phyloP scores from a whole-genome alignment of 2,888 invertebrate species.

The Apoda limacodes region DNA sequence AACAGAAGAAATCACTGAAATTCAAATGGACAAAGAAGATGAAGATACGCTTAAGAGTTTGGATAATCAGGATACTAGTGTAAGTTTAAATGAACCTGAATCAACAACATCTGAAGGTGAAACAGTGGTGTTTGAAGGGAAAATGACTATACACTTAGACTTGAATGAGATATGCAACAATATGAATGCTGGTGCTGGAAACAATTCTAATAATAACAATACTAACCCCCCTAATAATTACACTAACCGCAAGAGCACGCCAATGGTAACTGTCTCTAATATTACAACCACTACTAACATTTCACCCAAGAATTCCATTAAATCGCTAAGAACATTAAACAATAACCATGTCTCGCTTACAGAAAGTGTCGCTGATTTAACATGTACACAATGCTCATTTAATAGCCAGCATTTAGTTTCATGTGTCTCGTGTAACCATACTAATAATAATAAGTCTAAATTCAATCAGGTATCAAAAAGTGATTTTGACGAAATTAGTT shows the following conservation, averaged over 20 bases:
- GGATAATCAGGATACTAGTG: conserved; percentile 66
- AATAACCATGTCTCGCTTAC: conserved; percentile 34
- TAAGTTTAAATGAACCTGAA: conserved; percentile 64
- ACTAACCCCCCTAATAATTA: conserved; percentile 34
- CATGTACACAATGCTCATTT: conserved; percentile 36
- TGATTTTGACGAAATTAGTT: too few species aligned
- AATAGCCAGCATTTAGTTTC: conserved; percentile 34
- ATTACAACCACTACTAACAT: conserved; percentile 67
- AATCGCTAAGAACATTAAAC: conserved; percentile 46
- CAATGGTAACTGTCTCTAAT: conserved; percentile 70
- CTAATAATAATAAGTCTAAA: conserved; percentile 31
- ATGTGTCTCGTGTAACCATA: conserved; percentile 31
- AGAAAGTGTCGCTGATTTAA: conserved; percentile 37
- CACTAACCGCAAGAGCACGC: conserved; percentile 61
- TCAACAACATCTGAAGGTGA: conserved; percentile 60
- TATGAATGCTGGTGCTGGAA: conserved; percentile 56
- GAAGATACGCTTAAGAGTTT: conserved; percentile 66
- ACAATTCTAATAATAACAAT: conserved; percentile 39
- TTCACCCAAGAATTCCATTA: conserved; percentile 63
- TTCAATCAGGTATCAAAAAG: conserved; percentile 25
- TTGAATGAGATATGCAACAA: conserved; percentile 65
- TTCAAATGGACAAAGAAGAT: conserved; percentile 62
- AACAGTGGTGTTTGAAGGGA: conserved; percentile 65
- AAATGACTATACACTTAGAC: conserved; percentile 66
- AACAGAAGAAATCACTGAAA: conserved; percentile 58